Evolutionary conservation across 2,888 invertebrate genomes (phyloP), one percentile per base, ranked within the genome.

Genomic region (Camponotus fellah): DNA sequence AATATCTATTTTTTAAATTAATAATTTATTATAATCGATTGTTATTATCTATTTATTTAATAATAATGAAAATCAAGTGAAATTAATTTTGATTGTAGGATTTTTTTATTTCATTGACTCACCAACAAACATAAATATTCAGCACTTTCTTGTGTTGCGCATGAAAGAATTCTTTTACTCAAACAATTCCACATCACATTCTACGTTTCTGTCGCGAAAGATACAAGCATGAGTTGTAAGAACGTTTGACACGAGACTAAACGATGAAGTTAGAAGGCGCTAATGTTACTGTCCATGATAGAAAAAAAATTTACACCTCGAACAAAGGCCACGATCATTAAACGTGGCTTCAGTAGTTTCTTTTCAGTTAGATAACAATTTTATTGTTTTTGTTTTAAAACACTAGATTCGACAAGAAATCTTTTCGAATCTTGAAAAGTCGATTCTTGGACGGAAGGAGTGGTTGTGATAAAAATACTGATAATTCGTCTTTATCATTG

Each of bases 111-210:
- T n/a, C 14, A 14, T 17, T 86, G 34, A 90, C 91, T 91, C 81
- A 91, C 91, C 88, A 68, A 71, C n/a, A 91, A 34, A 21, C 84
- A 86, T 8, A 83, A 49, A 64, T 91, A 91, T 49, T 62, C 83
- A 17, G 34, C 5, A 2, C 2, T 43, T 21, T 56, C 62, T 37
- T 37, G 49, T 37, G 65, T 64, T 21, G 21, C n/a, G 34, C 32
- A 58, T 17, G 60, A 49, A 17, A 64, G 17, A 69, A 37, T 69
- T 43, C 49, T 2, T 81, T 60, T 58, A 8, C 71, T 65, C 14
- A 62, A 26, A 17, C n/a, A 71, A 69, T 66, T 65, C 85, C 88
- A 88, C 90, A 89, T 90, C 5, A 66, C 66, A 79, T 68, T 64
- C 12, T 66, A 53, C 21, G 21, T 32, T 81, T 43, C 12, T 21